Base-by-base conservation (phyloP, 2,113 vertebrate genomes). In the Phalacrocorax pelagicus region DNA sequence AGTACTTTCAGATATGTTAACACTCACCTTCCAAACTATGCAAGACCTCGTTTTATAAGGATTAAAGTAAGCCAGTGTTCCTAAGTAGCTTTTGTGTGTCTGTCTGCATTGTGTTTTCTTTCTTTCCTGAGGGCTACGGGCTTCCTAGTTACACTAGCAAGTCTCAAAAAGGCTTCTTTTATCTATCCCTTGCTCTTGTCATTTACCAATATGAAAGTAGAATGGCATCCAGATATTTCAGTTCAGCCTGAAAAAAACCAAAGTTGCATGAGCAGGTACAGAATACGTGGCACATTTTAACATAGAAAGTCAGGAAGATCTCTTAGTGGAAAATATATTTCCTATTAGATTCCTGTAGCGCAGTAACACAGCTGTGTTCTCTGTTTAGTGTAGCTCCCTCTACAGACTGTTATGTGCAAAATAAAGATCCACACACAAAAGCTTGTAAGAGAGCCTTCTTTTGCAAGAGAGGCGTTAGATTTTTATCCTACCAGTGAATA, bases 31-130 rank as follows among this genome's bases (percentile, higher is more conserved):
- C 99, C 99, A 8, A 88, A 62, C 47, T 99, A 99, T 0, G 98
- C 99, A 15, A 97, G 98, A 46, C 99, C 99, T 9, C 96, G 92
- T 49, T 99, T 99, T 90, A 91, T 99, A 69, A 98, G 99, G 82
- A 96, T 99, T 88, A 99, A 99, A 98, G 99, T 99, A 97, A 86
- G 30, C 24, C 10, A 11, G 12, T 38, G 29, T 44, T 66, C 26
- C 82, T 57, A 52, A 23, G 5, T n/a, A 44, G 40, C 40, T 67
- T 49, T n/a, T 82, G 23, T 55, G 7, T 34, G 4, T 61, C 47
- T 3, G 3, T 26, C 61, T 52, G 26, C 27, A 30, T 51, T 70
- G 46, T 46, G 15, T n/a, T 73, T 58, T 80, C 55, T 65, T 21
- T 42, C 30, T 46, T 85, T 72, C 61, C 67, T 49, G 17, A 65